Percentiles rank a stretch among this genome's conserved stretches.
phyloP scores from a whole-genome alignment of 2,113 vertebrate genomes.

The Rhinoderma darwinii region DNA sequence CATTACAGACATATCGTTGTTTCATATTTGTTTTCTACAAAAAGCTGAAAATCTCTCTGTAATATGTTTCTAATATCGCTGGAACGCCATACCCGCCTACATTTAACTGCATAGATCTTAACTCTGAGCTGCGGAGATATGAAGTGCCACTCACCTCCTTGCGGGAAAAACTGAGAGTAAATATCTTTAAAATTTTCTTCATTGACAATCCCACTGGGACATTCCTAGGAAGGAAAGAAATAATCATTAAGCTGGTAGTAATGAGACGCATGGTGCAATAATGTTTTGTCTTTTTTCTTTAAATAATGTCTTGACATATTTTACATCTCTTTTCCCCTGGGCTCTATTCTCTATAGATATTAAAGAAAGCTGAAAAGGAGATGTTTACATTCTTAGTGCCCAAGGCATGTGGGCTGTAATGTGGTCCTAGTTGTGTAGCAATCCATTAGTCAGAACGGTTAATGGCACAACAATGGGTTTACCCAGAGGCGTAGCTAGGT shows the following conservation, averaged over 20 bases:
- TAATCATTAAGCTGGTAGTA: neutral
- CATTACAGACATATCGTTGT: neutral
- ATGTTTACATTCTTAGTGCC: neutral
- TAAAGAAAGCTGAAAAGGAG: neutral
- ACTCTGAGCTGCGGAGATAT: neutral
- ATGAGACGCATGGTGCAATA: neutral
- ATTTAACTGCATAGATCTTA: neutral
- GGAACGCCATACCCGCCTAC: neutral
- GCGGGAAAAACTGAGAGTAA: slow-evolving; percentile 97
- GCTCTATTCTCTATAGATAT: neutral
- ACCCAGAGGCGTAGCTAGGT: too few species aligned
- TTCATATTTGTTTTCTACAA: neutral
- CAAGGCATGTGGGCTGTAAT: neutral
- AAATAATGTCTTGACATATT: neutral
- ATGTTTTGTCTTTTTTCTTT: neutral
- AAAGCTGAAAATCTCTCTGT: too few species aligned
- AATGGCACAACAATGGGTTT: too few species aligned
- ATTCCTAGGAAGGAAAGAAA: slow-evolving; percentile 80
- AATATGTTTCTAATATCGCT: neutral
- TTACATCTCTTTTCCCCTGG: neutral
- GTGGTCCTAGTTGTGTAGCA: neutral
- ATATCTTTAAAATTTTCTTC: slow-evolving; percentile 98
- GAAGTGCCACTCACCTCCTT: slow-evolving; percentile 83
- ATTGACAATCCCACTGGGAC: slow-evolving; percentile 92
- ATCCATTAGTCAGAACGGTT: neutral